Evolutionary conservation across 1,140 invertebrate genomes (phyloP), one percentile per base, ranked within the genome.

Genomic region (Hirudo medicinalis): DNA sequence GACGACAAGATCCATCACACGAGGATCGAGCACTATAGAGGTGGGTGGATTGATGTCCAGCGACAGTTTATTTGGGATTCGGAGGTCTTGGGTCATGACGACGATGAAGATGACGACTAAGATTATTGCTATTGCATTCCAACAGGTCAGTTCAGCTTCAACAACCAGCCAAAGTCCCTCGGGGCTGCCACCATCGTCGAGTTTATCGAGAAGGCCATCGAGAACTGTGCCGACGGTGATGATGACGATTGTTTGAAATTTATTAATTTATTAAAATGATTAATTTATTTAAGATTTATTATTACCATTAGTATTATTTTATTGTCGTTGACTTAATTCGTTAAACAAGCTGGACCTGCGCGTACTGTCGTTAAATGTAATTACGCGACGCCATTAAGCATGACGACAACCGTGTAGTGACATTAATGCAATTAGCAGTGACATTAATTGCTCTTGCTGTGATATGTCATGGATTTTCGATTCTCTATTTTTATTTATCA

Each of bases 171-270:
- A 17, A 78, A 79, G 66, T 80, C 78, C 13, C 78, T 80, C 73
- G 78, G 80, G 89, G 92, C 70, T 88, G 91, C 77, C 76, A 96
- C 93, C 6, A 97, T 98, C 74, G 92, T 94, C 25, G 93, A 97
- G 79, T 97, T 98, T 80, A 96, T 98, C 72, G 92, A 97, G 81
- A 94, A 95, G 80, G 92, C 94, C 0, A 92, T 97, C 53, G 91
- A 95, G 78, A 92, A 96, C 80, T 97, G 85, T 3, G 86, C 91
- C 25, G 93, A 91, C 80, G 93, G 93, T 70, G 87, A 92, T 19
- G 22, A 25, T 22, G 29, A 25, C n/a, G n/a, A n/a, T n/a, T 63
- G 57, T 13, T 63, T 63, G 19, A 4, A 19, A 25, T 22, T 63
- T 63, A 32, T 25, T 63, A 25, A 15, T 6, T 13, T 63, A 32